phyloP scores from a whole-genome alignment of 2,113 vertebrate genomes.

The Catagonus wagneri region DNA sequence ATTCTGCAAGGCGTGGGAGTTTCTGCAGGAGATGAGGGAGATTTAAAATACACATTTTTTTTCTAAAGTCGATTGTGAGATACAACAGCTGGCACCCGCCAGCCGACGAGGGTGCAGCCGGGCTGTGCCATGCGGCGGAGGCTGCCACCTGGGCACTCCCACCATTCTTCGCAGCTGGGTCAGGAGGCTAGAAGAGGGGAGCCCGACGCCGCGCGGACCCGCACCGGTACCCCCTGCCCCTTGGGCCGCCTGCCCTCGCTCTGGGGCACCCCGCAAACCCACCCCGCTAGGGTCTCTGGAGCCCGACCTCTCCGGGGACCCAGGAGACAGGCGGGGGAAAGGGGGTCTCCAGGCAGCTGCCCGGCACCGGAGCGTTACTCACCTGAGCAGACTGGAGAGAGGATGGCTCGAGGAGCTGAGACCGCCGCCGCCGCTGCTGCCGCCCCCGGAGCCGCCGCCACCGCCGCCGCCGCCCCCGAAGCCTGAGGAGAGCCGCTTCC shows the following conservation, averaged over 20 bases:
- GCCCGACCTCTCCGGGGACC: background rate
- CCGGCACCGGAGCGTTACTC: conserved; percentile 61
- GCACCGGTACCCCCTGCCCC: background rate
- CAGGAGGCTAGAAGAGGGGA: background rate
- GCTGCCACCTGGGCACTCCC: conserved; percentile 77
- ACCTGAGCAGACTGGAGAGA: conserved; percentile 97
- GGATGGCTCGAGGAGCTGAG: conserved; percentile 89
- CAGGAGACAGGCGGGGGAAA: background rate
- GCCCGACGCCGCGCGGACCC: background rate
- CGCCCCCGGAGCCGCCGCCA: conserved; percentile 82
- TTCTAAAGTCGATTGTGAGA: background rate
- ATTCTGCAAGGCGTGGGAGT: conserved; percentile 44
- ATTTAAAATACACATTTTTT: background rate
- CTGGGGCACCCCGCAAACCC: background rate
- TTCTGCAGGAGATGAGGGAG: conserved; percentile 47
- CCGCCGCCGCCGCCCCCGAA: conserved; percentile 86
- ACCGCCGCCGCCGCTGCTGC: conserved; percentile 82
- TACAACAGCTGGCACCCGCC: conserved; percentile 32
- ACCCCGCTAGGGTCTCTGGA: background rate
- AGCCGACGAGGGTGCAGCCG: background rate
- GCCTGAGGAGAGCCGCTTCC: conserved; percentile 93
- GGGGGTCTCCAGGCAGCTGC: background rate
- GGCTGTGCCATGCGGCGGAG: conserved; percentile 70
- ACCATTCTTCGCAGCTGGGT: conserved; percentile 62
- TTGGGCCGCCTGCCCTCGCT: background rate